These are phyloP conservation scores for Gallinago stenura DNA, from an alignment of 2,797 vertebrate species.

Conservation along the genomic window DNA sequence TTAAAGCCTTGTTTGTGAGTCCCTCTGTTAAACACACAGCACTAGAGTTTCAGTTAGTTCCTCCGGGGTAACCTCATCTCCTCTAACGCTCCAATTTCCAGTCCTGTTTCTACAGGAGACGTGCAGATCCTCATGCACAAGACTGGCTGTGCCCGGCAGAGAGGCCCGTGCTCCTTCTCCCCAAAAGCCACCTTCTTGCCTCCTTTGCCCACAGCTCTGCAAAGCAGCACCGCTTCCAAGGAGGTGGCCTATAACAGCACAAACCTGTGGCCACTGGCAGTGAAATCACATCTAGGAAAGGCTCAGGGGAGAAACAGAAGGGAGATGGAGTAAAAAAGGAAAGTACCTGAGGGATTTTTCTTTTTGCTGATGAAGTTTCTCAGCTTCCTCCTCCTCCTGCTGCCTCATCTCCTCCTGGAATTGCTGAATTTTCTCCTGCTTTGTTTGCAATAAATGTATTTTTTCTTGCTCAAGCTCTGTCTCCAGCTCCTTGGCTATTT, in stretches of 20 bases:
- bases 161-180: not conserved
- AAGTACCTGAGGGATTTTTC: slow-evolving; percentile 83
- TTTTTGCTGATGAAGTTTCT: slow-evolving; percentile 75
- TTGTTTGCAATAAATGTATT: slow-evolving; percentile 23
- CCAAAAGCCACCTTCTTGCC: not conserved
- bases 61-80: not conserved
- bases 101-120: rapidly evolving
- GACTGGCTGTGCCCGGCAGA: rapidly evolving
- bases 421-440: slow-evolving; percentile 25
- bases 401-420: slow-evolving; percentile 74
- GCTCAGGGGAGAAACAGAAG: not conserved
- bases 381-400: slow-evolving; percentile 70
- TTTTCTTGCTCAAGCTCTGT: not conserved
- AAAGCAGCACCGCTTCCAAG: not conserved
- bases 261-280: not conserved
- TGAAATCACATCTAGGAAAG: not conserved
- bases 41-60: not conserved
- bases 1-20: not conserved
- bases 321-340: not conserved
- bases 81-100: not conserved
- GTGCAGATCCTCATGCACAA: not conserved
- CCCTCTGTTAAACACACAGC: not conserved
- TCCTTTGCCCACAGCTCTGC: not conserved
- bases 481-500: not conserved
- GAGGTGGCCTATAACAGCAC: not conserved